Percentiles rank a stretch among this genome's conserved stretches.
Evolutionary conservation across 1,140 invertebrate genomes (phyloP).

Genomic region (Lepidotrigona ventralis): DNA sequence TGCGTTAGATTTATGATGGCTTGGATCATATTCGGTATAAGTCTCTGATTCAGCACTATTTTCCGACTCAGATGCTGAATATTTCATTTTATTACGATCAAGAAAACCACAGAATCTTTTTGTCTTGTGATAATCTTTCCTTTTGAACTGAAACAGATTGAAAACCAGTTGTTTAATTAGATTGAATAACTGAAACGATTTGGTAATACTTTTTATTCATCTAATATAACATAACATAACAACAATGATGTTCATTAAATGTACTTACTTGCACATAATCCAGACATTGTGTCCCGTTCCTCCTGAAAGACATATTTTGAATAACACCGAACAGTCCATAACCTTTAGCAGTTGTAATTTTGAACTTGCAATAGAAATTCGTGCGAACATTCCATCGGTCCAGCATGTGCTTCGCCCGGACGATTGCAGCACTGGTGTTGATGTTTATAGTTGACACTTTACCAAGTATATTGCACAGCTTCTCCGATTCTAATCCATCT

Average conservation of each 20-base stretch:
- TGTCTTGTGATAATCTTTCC: slow-evolving; percentile 58
- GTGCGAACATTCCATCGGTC: slow-evolving; percentile 53
- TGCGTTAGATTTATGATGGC: slow-evolving; percentile 42
- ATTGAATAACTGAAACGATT: too few relatives aligned
- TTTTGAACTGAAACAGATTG: slow-evolving; percentile 66
- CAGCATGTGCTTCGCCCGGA: slow-evolving; percentile 61
- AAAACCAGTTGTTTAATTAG: background rate
- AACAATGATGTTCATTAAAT: background rate
- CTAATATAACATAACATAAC: background rate
- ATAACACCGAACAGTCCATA: slow-evolving; percentile 71
- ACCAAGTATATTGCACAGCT: slow-evolving; percentile 58
- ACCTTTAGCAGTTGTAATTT: slow-evolving; percentile 56
- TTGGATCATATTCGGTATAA: slow-evolving; percentile 45
- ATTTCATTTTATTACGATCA: slow-evolving; percentile 38
- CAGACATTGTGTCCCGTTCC: slow-evolving; percentile 62
- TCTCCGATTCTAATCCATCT: slow-evolving; percentile 59
- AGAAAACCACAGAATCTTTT: slow-evolving; percentile 66
- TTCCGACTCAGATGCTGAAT: slow-evolving; percentile 27
- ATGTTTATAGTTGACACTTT: slow-evolving; percentile 36
- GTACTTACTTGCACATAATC: slow-evolving; percentile 71
- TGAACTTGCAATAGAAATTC: slow-evolving; percentile 66
- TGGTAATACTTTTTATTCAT: background rate
- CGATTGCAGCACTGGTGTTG: slow-evolving; percentile 41
- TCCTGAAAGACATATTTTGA: slow-evolving; percentile 70
- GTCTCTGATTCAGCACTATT: slow-evolving; percentile 1